Percentiles rank a stretch among this genome's conserved stretches.
These are phyloP conservation scores for Cetoscarus ocellatus DNA, from an alignment of 2,797 vertebrate genomes.

Conservation along the genomic window DNA sequence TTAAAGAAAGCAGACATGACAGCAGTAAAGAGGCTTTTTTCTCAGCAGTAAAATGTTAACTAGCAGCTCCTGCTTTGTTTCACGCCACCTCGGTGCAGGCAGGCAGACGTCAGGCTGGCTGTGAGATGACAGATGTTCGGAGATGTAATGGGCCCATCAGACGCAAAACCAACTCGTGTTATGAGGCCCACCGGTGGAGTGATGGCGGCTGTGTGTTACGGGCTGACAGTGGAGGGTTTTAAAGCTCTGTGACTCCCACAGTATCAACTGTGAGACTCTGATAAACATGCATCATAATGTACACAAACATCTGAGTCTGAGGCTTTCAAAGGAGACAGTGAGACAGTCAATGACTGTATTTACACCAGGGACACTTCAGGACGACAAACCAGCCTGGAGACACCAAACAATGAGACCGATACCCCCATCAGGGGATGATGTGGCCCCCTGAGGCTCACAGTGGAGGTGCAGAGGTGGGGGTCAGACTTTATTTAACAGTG, in stretches of 20 bases:
- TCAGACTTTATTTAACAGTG: too few relatives aligned
- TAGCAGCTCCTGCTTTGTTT: conserved; percentile 44
- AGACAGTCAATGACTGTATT: too few relatives aligned
- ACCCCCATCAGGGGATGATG: too few relatives aligned
- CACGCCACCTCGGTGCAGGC: conserved; percentile 28
- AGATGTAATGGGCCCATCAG: conserved; percentile 61
- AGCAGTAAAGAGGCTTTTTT: conserved; percentile 26
- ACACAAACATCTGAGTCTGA: conserved; percentile 14
- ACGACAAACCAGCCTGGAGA: too few relatives aligned
- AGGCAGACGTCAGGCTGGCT: conserved; percentile 19
- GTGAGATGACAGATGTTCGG: conserved; percentile 55
- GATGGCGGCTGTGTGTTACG: conserved; percentile 53
- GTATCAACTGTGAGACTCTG: conserved; percentile 18
- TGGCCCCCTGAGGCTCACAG: too few relatives aligned
- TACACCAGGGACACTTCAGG: too few relatives aligned
- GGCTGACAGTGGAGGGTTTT: conserved; percentile 33
- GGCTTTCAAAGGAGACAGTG: too few relatives aligned
- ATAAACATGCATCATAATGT: conserved; percentile 11
- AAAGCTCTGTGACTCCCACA: too few relatives aligned
- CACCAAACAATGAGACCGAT: too few relatives aligned
- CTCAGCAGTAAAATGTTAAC: conserved; percentile 47
- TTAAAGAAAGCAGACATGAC: conserved; percentile 28
- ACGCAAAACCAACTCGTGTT: conserved; percentile 44
- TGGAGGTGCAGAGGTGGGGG: too few relatives aligned
- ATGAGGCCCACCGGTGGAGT: conserved; percentile 37